Evolutionary conservation across 2,888 invertebrate genomes (phyloP).

Genomic region (Drosophila peninsularis): DNA sequence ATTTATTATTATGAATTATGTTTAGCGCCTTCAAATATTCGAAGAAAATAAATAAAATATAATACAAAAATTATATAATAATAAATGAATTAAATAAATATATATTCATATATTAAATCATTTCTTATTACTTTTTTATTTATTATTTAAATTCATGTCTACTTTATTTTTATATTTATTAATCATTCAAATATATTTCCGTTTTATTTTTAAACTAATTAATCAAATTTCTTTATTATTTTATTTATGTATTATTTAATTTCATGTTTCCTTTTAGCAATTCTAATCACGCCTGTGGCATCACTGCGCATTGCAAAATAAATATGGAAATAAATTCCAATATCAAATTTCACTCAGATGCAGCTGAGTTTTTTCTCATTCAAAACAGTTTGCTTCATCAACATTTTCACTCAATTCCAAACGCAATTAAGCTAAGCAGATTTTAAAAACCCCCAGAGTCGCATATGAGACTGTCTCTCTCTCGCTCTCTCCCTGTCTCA

Average conservation of each 20-base stretch:
- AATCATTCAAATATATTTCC: too few relatives aligned
- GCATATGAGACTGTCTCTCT: background rate
- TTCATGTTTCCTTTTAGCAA: background rate
- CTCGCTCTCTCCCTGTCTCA: background rate
- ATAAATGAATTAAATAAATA: too few relatives aligned
- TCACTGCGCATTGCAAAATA: background rate
- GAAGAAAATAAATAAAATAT: too few relatives aligned
- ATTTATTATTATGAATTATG: too few relatives aligned
- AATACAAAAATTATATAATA: too few relatives aligned
- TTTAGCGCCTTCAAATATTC: too few relatives aligned
- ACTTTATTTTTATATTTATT: too few relatives aligned
- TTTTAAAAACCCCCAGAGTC: conserved; percentile 9
- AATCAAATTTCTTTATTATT: background rate
- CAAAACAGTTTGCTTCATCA: background rate
- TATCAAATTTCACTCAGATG: background rate
- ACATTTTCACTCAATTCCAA: conserved; percentile 11
- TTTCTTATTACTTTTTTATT: background rate
- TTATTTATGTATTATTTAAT: background rate
- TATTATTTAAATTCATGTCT: too few relatives aligned
- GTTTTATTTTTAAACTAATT: too few relatives aligned
- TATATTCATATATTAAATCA: too few relatives aligned
- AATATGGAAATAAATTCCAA: background rate
- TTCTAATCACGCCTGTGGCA: background rate
- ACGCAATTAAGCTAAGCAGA: conserved; percentile 18
- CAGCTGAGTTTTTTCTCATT: background rate